Conservation (phyloP, 2,113 vertebrate genomes). For the Lepus timidus region DNA sequence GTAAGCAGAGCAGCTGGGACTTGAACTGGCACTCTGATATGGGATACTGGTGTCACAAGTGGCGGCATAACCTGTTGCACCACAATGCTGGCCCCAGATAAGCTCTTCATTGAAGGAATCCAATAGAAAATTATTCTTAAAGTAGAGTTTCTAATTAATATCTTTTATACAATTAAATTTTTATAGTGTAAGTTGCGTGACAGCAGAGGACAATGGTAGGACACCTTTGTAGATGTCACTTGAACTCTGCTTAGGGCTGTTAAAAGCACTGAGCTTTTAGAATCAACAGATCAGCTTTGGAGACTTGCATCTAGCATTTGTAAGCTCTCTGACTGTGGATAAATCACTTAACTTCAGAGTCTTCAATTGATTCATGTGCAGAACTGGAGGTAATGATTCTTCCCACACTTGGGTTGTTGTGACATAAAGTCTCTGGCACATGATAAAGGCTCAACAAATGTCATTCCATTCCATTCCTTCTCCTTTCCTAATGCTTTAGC, state of each 20-base stretch:
- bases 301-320: background rate
- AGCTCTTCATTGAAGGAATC: too few relatives aligned
- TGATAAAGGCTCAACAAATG: background rate
- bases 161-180: slow-evolving; percentile 25
- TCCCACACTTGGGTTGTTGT: background rate
- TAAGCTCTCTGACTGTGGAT: background rate
- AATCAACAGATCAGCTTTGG: background rate
- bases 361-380: background rate
- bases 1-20: too few relatives aligned
- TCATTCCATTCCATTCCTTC: background rate
- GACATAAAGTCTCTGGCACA: background rate
- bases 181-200: background rate
- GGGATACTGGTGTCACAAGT: too few relatives aligned
- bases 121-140: background rate
- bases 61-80: too few relatives aligned
- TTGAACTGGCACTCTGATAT: too few relatives aligned
- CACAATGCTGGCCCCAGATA: too few relatives aligned
- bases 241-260: background rate
- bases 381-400: background rate
- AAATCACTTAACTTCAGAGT: background rate
- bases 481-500: background rate
- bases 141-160: background rate
- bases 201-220: background rate
- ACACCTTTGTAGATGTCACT: background rate
- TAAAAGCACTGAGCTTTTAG: background rate